These are phyloP conservation scores for Sebastes hopkinsi DNA, from an alignment of 2,797 vertebrate genomes.

Conservation along the genomic window DNA sequence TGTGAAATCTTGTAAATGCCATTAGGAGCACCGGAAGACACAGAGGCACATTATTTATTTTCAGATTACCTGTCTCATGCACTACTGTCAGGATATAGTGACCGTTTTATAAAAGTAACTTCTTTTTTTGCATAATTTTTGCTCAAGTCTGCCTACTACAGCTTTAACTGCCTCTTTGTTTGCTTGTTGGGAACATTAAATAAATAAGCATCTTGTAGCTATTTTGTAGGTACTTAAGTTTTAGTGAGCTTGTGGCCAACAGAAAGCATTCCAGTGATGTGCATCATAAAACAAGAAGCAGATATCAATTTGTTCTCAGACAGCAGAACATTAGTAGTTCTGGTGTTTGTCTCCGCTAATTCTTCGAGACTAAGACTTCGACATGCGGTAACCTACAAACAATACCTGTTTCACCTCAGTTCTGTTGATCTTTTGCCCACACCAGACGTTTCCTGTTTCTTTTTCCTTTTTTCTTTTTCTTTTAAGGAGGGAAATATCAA, in stretches of 20 bases:
- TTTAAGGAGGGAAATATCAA: background rate
- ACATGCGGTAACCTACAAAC: background rate
- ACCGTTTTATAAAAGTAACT: too few species aligned
- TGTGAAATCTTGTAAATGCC: too few species aligned
- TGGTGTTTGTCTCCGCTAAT: background rate
- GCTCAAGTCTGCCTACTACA: too few species aligned
- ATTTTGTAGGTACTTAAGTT: background rate
- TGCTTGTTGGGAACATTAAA: background rate
- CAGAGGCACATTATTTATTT: too few species aligned
- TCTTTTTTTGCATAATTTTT: too few species aligned
- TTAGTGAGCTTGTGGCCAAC: slow-evolving; percentile 6
- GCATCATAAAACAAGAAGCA: slow-evolving; percentile 28
- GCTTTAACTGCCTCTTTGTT: background rate
- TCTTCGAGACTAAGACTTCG: background rate
- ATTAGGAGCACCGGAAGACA: too few species aligned
- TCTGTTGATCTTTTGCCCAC: background rate
- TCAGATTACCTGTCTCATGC: too few species aligned
- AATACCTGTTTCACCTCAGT: background rate
- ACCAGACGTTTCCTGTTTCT: background rate
- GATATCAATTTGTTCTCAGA: slow-evolving; percentile 1
- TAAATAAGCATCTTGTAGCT: slow-evolving; percentile 1
- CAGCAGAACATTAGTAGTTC: background rate
- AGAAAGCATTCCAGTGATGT: background rate
- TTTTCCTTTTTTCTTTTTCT: background rate
- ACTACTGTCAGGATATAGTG: too few species aligned